Evolutionary conservation across 2,113 vertebrate genomes (phyloP).

Genomic region (Chionis minor): DNA sequence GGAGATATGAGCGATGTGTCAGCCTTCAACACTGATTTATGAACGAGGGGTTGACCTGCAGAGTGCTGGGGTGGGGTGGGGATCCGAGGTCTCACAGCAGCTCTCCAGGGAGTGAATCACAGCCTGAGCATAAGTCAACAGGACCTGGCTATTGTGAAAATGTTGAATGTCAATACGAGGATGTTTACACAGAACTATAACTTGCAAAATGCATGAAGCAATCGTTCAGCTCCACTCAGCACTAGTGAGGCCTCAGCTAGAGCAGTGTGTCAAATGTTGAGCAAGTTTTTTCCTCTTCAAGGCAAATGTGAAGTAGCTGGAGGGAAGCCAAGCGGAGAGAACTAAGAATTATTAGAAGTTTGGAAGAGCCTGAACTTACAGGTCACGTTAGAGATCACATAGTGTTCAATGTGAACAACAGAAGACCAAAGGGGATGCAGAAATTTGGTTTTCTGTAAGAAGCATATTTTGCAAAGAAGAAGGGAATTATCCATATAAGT

Average conservation of each 20-base stretch:
- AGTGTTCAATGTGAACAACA: background rate
- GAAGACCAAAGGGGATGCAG: background rate
- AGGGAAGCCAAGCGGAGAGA: background rate
- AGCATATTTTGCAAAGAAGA: background rate
- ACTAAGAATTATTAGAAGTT: background rate
- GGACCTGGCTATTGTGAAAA: conserved; percentile 1
- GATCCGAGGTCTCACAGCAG: background rate
- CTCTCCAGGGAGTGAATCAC: conserved; percentile 4
- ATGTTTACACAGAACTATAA: background rate
- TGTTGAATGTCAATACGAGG: background rate
- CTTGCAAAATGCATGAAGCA: background rate
- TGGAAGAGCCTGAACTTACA: background rate
- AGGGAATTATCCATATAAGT: background rate
- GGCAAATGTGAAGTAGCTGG: background rate
- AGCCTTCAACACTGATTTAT: background rate
- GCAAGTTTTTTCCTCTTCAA: background rate
- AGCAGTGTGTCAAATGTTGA: background rate
- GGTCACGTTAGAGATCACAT: background rate
- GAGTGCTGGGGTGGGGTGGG: background rate
- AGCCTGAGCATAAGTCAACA: background rate
- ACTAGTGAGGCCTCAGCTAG: background rate
- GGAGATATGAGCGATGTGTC: background rate
- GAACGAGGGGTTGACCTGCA: background rate
- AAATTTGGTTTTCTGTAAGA: background rate
- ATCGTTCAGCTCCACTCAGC: background rate